These are phyloP conservation scores for Caenorhabditis uteleia DNA, from an alignment of 2,888 invertebrate genomes.

Conservation along the genomic window DNA sequence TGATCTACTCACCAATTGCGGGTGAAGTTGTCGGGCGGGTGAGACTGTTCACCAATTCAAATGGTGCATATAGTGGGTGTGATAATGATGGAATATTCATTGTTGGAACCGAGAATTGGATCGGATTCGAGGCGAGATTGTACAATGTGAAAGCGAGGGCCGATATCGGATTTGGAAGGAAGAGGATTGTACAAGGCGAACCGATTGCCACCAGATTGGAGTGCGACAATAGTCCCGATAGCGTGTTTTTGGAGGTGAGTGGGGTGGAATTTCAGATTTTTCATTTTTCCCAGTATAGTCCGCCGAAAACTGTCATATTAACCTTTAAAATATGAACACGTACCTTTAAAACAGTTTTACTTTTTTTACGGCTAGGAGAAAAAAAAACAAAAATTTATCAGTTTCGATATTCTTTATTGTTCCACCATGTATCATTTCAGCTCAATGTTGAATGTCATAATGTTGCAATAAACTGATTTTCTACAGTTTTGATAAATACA, in stretches of 20 bases:
- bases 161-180: conserved; percentile 60
- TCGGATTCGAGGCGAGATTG: conserved; percentile 63
- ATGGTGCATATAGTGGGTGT: conserved; percentile 62
- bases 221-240: conserved; percentile 60
- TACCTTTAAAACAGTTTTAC: too few species aligned
- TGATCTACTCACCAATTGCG: conserved; percentile 62
- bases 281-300: too few species aligned
- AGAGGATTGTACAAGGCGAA: conserved; percentile 61
- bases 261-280: too few species aligned
- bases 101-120: conserved; percentile 66
- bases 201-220: conserved; percentile 55
- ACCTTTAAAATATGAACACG: too few species aligned
- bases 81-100: conserved; percentile 69
- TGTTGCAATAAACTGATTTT: too few species aligned
- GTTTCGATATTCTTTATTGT: too few species aligned
- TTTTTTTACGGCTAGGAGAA: too few species aligned
- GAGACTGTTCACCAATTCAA: conserved; percentile 50
- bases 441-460: too few species aligned
- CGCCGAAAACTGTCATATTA: too few species aligned
- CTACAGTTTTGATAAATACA: too few species aligned
- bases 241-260: conserved; percentile 65
- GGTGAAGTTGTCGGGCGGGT: conserved; percentile 54
- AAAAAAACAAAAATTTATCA: too few species aligned
- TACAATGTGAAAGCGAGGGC: conserved; percentile 66
- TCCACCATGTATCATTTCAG: too few species aligned